Base-by-base conservation (phyloP, 2,888 invertebrate species). In the Trachelus troglodyta region DNA sequence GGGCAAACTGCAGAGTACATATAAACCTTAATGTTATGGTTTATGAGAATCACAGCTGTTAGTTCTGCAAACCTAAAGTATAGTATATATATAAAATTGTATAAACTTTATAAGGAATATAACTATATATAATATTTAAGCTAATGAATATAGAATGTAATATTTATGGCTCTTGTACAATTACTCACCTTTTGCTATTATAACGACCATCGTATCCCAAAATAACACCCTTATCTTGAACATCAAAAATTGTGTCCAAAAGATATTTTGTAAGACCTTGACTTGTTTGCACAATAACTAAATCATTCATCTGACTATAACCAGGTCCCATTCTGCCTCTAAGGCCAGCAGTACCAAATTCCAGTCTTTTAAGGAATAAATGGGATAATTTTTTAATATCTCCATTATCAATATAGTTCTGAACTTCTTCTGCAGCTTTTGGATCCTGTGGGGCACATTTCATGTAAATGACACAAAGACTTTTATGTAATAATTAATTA, bases 241-340 rank as follows among this genome's bases (percentile, higher is more conserved):
- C 92, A 76, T 94, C 92, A 11, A 93, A 92, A 84, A 94, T 93
- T 69, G 92, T 92, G 77, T 94, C 92, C 84, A 95, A 92, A 76
- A 98, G 89, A 90, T 98, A 97, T 76, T 95, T 94, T 74, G 95
- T 94, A 9, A 99, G 91, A 0, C 98, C 99, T 94, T 99, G 98
- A 1, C 96, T 96, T 1, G 98, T 98, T 92, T 99, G 99, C 75
- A 99, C 94, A 81, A 98, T 95, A 0, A 98, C 97, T 73, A 99
- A 93, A 91, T 99, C 99, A 91, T 99, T 99, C 97, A 99, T 97
- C 82, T 96, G 95, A 83, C 94, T 94, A 91, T 96, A 98, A 0
- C 99, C 99, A 30, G 98, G 96, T 31, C 95, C 96, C 99, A 99
- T 99, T 82, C 93, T 93, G 0, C 96, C 98, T 82, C 99, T 94